These are phyloP conservation scores for Ganaspis sp. DNA, from an alignment of 1,140 invertebrate species.

Conservation along the genomic window DNA sequence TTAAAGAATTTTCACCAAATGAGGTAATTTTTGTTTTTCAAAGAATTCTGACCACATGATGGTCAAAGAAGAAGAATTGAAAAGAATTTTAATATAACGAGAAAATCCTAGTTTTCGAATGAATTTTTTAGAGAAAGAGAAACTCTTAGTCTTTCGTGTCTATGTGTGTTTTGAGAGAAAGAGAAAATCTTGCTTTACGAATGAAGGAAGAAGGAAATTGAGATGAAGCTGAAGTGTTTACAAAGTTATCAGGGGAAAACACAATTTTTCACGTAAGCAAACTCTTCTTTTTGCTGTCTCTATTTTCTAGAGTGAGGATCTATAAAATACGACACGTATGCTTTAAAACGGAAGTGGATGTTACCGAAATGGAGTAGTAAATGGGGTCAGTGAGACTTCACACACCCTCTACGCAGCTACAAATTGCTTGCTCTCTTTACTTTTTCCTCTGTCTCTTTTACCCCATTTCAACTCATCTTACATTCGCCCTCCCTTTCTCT, in stretches of 20 bases:
- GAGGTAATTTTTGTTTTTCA: too few species aligned
- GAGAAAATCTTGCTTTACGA: too few species aligned
- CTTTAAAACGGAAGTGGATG: constrained; percentile 8
- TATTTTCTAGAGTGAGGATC: background rate
- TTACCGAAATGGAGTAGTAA: constrained; percentile 13
- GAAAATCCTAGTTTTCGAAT: too few species aligned
- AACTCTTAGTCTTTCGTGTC: too few species aligned
- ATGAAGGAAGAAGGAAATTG: background rate
- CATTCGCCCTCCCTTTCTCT: constrained; percentile 8
- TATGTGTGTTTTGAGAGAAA: too few species aligned
- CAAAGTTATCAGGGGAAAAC: background rate
- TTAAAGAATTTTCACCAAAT: too few species aligned
- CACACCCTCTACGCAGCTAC: background rate
- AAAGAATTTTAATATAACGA: too few species aligned
- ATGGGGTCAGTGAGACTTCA: constrained; percentile 24
- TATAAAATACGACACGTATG: constrained; percentile 4
- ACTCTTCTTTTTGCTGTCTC: background rate
- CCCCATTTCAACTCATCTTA: background rate
- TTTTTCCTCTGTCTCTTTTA: constrained; percentile 2
- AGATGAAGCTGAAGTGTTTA: background rate
- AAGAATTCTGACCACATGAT: too few species aligned
- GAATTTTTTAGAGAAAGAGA: too few species aligned
- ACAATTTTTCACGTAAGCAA: constrained; percentile 4
- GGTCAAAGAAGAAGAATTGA: too few species aligned
- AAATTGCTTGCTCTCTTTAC: background rate